Percentiles rank a stretch among this genome's conserved stretches.
phyloP scores from a whole-genome alignment of 2,113 vertebrate genomes.

The Alligator sinensis region DNA sequence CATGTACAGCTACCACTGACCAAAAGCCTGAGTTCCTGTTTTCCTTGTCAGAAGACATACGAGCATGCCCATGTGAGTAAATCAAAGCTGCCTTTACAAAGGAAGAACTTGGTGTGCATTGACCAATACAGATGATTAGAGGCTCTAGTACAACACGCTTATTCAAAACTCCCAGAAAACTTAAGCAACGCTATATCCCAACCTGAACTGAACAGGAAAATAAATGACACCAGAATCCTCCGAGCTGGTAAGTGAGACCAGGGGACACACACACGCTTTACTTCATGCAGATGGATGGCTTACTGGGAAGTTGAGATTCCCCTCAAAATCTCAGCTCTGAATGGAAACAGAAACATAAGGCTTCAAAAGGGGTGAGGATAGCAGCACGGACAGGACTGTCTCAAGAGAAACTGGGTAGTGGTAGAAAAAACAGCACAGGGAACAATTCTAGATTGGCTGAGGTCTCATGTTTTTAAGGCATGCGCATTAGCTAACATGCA shows the following conservation, averaged over 20 bases:
- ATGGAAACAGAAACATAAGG: neutral
- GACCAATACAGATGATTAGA: neutral
- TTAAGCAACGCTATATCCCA: neutral
- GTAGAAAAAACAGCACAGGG: neutral
- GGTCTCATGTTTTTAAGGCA: neutral
- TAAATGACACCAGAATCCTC: neutral
- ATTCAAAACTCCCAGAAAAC: neutral
- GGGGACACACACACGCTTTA: neutral
- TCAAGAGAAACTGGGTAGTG: neutral
- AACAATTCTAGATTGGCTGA: too few relatives aligned
- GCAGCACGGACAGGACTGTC: neutral
- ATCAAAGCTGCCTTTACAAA: neutral
- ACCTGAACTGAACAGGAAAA: neutral
- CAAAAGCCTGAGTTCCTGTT: neutral
- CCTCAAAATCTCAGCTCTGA: accelerated
- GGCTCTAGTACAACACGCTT: neutral
- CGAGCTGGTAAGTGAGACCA: neutral
- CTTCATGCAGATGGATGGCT: neutral
- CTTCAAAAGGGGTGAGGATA: neutral
- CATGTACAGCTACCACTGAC: neutral
- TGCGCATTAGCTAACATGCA: neutral
- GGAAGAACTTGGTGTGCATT: neutral
- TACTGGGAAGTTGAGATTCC: neutral
- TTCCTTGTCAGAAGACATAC: neutral
- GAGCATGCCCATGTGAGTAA: neutral